Percentiles rank a stretch among this genome's conserved stretches.
phyloP scores from a whole-genome alignment of 2,888 invertebrate species.

The Steromphala cineraria region DNA sequence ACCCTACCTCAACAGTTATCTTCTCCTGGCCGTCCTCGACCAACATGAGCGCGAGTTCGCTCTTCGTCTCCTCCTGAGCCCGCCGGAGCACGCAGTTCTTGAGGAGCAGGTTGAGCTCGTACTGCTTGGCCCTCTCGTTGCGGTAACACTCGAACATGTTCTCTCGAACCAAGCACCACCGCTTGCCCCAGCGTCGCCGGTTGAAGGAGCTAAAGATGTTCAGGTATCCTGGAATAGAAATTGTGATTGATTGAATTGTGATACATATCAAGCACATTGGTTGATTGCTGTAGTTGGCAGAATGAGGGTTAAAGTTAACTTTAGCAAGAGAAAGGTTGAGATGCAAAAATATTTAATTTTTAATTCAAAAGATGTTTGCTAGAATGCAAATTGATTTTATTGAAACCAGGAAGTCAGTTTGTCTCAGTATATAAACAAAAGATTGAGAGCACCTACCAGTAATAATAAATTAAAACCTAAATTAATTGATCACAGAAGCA shows the following conservation, averaged over 20 bases:
- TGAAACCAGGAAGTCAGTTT: no score
- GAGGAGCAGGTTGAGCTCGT: constrained; percentile 61
- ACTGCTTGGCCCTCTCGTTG: constrained; percentile 48
- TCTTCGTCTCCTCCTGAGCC: constrained; percentile 61
- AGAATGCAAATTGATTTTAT: no score
- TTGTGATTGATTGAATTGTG: no score
- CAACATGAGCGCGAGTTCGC: constrained; percentile 64
- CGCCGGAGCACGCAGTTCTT: constrained; percentile 54
- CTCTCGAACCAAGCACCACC: constrained; percentile 62
- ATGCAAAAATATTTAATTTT: no score
- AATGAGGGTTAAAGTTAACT: no score
- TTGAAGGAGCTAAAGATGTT: constrained; percentile 67
- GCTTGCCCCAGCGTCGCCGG: constrained; percentile 62
- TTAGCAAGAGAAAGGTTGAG: no score
- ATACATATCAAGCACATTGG: no score
- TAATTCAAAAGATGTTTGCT: no score
- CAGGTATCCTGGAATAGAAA: constrained; percentile 52
- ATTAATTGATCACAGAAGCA: no score
- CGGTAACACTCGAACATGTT: constrained; percentile 66
- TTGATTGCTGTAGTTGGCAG: not conserved
- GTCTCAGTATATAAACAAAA: no score
- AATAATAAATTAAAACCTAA: no score
- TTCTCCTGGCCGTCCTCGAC: constrained; percentile 56
- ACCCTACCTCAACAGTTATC: constrained; percentile 67
- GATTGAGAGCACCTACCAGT: no score